Base-by-base conservation (phyloP, 2,888 invertebrate species). In the Megaustenia siamemsis region DNA sequence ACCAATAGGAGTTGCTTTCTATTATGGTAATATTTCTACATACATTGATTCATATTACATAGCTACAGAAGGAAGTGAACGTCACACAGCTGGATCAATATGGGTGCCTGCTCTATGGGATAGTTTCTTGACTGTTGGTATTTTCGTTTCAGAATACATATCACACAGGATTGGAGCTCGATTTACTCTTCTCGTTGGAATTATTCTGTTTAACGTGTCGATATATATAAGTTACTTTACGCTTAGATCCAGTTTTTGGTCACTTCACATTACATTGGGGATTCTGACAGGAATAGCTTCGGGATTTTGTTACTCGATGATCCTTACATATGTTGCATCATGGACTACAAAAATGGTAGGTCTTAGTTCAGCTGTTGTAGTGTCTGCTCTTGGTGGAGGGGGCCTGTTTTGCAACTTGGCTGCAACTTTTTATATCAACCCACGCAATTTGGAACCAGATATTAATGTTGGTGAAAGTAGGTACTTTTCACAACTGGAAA, bases 11-110 rank as follows among this genome's bases (percentile, higher is more conserved):
- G 32, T 76, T 18, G n/a, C n/a, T 28, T 53, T n/a, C 15, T 76
- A n/a, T 53, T 76, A 76, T 28, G 76, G 76, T 6, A 76, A 49
- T 35, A 12, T 76, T n/a, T 49, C 53, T 6, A 8, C 76, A 8
- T 76, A 76, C 49, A 35, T 76, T 1, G 76, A 76, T 35, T 76
- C 76, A n/a, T 76, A 76, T 49, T 76, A 18, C 56, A 76, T 76
- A 49, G 53, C 53, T 5, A 28, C 15, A 21, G n/a, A 53, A 18
- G 76, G 76, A 15, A 24, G 6, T 12, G 56, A 53, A 8, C 12
- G 24, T 4, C 76, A 76, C 45, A 53, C 32, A n/a, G 28, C 28
- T 18, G 76, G 49, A n/a, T 76, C 76, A n/a, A n/a, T 76, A 3
- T 76, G 76, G 76, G 5, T 76, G 53, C 24, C 43, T 28, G 28